Conservation (phyloP, 2,797 vertebrate genomes). For the Coluber constrictor region DNA sequence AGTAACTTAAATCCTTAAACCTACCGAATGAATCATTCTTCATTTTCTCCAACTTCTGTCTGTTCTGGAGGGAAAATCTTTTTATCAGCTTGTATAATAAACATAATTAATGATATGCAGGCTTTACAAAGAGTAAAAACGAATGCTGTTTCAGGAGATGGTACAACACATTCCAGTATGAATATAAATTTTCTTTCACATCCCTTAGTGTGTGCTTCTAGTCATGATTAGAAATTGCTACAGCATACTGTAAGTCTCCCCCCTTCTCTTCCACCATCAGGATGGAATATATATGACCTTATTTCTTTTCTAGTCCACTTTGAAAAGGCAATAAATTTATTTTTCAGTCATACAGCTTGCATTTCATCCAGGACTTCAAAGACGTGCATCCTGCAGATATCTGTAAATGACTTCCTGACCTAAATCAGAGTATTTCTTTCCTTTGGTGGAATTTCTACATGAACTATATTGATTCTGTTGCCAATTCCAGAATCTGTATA, state of each 20-base stretch:
- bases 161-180: constrained; percentile 29
- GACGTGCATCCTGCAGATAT: constrained; percentile 48
- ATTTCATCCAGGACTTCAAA: constrained; percentile 53
- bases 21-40: neutral
- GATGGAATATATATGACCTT: constrained; percentile 52
- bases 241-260: constrained; percentile 18
- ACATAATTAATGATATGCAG: constrained; percentile 3
- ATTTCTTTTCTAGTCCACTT: constrained; percentile 45
- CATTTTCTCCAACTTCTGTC: neutral
- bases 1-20: neutral
- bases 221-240: constrained; percentile 56
- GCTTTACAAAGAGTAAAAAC: constrained; percentile 5
- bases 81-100: neutral
- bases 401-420: constrained; percentile 58
- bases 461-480: constrained; percentile 51
- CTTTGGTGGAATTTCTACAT: constrained; percentile 35
- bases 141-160: constrained; percentile 10
- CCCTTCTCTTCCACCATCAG: constrained; percentile 5
- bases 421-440: constrained; percentile 37
- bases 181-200: constrained; percentile 47
- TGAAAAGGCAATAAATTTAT: constrained; percentile 54
- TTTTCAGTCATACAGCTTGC: constrained; percentile 53
- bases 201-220: constrained; percentile 47
- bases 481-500: constrained; percentile 38
- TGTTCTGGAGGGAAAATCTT: neutral